Base-by-base conservation (phyloP, 2,797 vertebrate species). In the Melanogrammus aeglefinus region DNA sequence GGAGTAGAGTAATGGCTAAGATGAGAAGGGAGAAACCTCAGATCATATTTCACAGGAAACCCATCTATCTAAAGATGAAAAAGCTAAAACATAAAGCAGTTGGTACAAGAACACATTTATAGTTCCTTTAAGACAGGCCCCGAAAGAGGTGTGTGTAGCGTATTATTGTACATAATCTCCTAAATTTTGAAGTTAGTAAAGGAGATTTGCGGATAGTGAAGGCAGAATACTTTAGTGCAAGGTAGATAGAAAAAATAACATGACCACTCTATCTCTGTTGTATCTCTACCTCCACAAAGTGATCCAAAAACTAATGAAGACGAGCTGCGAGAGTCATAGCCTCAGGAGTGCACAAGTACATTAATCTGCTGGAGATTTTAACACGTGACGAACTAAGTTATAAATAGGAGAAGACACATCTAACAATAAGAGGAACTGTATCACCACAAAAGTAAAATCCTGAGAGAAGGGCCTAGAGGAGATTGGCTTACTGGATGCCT, bases 41-140 rank as follows among this genome's bases (percentile, higher is more conserved):
- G 24, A 47, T 76, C 1, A 73, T 80, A 14, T 77, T 80, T 21
- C 10, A 12, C 39, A 39, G 39, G 39, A 80, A 72, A 77, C 73
- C 4, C 73, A 75, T 3, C 66, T 33, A 16, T 77, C 41, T 6
- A 39, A 44, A 39, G 10, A 39, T 39, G n/a, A 36, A 10, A 69
- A 75, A 75, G 2, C 74, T n/a, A n/a, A n/a, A 75, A 75, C 18
- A n/a, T n/a, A 12, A 77, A 72, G n/a, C 39, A 16, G 16, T 38
- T 73, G 24, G 2, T 75, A 47, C 13, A 51, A 57, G 2, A 75
- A 75, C n/a, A 72, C 14, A 27, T 74, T 24, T 27, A 74, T 41
- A 74, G 38, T 21, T 10, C 36, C 36, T 74, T 39, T 14, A 24
- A 27, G n/a, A n/a, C 21, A 41, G 10, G 36, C 8, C 1, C 9